Percentiles rank a stretch among this genome's conserved stretches.
Evolutionary conservation across 2,888 invertebrate genomes (phyloP).

Genomic region (Diarsia brunnea): DNA sequence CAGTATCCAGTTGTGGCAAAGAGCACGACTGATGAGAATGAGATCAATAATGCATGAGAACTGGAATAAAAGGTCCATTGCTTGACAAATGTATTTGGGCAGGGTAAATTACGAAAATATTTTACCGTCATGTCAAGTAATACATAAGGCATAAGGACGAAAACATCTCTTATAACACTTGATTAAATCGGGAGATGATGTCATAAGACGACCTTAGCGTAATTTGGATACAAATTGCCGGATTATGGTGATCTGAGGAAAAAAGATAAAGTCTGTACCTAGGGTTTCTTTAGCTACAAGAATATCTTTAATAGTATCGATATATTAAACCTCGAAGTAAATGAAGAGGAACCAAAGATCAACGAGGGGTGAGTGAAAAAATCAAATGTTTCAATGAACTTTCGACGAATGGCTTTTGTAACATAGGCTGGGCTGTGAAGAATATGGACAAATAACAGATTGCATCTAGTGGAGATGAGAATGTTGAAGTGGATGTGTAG

Average conservation of each 20-base stretch:
- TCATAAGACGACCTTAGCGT: constrained; percentile 55
- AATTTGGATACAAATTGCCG: constrained; percentile 55
- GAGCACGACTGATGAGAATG: not conserved
- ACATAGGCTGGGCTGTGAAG: too few species aligned
- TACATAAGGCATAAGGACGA: constrained; percentile 16
- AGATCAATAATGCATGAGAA: not conserved
- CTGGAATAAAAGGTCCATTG: not conserved
- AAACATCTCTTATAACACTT: not conserved
- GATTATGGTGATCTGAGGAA: constrained; percentile 45
- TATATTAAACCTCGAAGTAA: not conserved
- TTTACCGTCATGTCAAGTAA: not conserved
- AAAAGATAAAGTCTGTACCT: not conserved
- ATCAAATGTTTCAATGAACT: not conserved
- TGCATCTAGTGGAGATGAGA: too few species aligned
- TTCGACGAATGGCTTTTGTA: too few species aligned
- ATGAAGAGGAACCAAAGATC: not conserved
- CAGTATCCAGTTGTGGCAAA: too few species aligned
- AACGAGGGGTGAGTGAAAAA: not conserved
- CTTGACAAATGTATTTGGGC: not conserved
- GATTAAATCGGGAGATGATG: constrained; percentile 44
- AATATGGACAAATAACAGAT: too few species aligned
- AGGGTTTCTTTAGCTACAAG: not conserved
- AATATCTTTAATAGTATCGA: not conserved
- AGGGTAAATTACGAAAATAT: not conserved
- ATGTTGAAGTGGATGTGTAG: too few species aligned